Evolutionary conservation across 2,888 invertebrate species (phyloP).

Genomic region (Nomada hirtipes): DNA sequence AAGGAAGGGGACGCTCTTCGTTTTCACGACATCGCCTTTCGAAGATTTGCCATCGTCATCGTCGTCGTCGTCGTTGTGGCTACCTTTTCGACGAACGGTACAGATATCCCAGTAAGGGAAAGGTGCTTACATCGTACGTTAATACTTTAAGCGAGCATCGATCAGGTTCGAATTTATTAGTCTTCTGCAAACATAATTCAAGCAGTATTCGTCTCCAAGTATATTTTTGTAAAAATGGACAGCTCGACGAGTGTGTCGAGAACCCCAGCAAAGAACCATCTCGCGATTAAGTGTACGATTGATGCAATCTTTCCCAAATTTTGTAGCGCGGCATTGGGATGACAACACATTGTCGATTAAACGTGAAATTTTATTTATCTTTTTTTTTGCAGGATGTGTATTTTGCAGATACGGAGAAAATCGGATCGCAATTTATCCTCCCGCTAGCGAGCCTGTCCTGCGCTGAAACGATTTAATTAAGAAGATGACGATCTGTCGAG

Average conservation of each 20-base stretch:
- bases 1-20: neutral
- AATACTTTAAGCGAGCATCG: too few relatives aligned
- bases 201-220: too few relatives aligned
- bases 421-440: neutral
- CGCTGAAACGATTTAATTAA: neutral
- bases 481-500: too few relatives aligned
- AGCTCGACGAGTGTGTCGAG: too few relatives aligned
- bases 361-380: neutral
- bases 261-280: too few relatives aligned
- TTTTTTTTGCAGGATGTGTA: too few relatives aligned
- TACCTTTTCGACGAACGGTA: conserved; percentile 51
- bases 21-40: neutral
- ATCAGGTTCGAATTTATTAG: too few relatives aligned
- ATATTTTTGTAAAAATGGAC: too few relatives aligned
- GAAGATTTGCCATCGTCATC: conserved; percentile 6
- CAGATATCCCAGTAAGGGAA: conserved; percentile 8
- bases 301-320: conserved; percentile 7
- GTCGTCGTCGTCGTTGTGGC: neutral
- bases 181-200: too few relatives aligned
- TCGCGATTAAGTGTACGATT: conserved; percentile 1
- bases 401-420: too few relatives aligned
- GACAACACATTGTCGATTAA: neutral
- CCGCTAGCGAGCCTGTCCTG: too few relatives aligned
- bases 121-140: conserved; percentile 18
- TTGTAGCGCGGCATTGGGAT: neutral